These are phyloP conservation scores for Netelia inedita DNA, from an alignment of 2,888 invertebrate genomes.

Conservation along the genomic window DNA sequence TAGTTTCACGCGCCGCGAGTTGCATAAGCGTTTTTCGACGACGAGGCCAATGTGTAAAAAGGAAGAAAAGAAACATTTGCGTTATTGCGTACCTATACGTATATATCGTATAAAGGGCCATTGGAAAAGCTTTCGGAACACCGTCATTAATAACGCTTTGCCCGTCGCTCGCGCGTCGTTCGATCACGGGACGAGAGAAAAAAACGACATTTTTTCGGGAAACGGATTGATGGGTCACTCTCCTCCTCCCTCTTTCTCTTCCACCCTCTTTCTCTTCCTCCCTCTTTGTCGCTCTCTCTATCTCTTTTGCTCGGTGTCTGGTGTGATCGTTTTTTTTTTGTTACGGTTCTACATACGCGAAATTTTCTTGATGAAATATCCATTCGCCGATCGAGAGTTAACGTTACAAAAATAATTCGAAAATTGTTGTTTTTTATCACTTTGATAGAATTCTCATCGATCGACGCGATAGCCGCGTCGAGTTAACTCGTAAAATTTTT, in stretches of 20 bases:
- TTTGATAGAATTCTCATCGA: not conserved
- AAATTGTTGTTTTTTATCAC: not conserved
- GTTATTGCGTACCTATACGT: not conserved
- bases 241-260: not conserved
- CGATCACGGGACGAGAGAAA: conserved; percentile 34
- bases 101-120: conserved; percentile 16
- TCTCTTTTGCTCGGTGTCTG: not conserved
- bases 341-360: not conserved
- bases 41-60: not conserved
- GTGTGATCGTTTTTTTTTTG: conserved; percentile 4
- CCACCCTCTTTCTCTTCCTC: no score
- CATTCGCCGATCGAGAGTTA: not conserved
- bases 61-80: conserved; percentile 13
- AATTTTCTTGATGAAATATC: conserved; percentile 26
- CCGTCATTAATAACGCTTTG: conserved; percentile 62
- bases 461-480: no score
- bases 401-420: not conserved
- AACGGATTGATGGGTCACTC: conserved; percentile 43
- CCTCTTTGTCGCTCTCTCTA: no score
- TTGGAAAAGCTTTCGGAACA: conserved; percentile 49
- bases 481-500: no score
- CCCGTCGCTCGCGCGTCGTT: conserved; percentile 42
- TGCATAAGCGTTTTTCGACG: conserved; percentile 63
- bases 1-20: conserved; percentile 53
- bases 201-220: conserved; percentile 35